These are phyloP conservation scores for Polypterus bichir DNA, from an alignment of 2,113 vertebrate genomes.

Conservation along the genomic window DNA sequence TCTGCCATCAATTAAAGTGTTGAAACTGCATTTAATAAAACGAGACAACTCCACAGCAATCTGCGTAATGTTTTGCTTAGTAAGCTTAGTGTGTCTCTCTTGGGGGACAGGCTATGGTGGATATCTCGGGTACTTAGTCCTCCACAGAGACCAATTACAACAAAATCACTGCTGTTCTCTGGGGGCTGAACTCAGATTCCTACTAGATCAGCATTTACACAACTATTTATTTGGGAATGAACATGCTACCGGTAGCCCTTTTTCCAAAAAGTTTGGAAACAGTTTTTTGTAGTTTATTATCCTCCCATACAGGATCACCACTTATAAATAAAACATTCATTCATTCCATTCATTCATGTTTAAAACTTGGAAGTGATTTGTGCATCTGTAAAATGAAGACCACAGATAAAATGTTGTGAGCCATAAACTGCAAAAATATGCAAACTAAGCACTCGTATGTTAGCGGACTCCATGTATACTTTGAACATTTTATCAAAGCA, in stretches of 20 bases:
- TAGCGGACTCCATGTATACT: too few relatives aligned
- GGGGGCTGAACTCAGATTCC: constrained; percentile 6
- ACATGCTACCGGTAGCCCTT: not conserved
- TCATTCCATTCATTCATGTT: too few relatives aligned
- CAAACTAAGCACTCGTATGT: too few relatives aligned
- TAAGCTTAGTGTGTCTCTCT: constrained; percentile 27
- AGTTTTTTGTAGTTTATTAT: not conserved
- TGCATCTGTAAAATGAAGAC: too few relatives aligned
- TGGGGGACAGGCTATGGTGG: constrained; percentile 45
- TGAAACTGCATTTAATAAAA: constrained; percentile 7
- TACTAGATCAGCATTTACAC: constrained; percentile 5
- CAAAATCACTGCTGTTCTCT: constrained; percentile 51
- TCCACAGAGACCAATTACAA: constrained; percentile 65
- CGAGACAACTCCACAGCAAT: constrained; percentile 21
- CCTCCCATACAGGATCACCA: too few relatives aligned
- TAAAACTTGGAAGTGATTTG: too few relatives aligned
- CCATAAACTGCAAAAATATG: too few relatives aligned
- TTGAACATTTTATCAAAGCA: too few relatives aligned
- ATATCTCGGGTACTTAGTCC: constrained; percentile 56
- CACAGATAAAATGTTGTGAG: too few relatives aligned
- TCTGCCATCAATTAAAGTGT: constrained; percentile 12
- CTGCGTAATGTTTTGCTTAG: constrained; percentile 18
- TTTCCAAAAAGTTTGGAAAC: not conserved
- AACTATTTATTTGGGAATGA: not conserved
- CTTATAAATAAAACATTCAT: too few relatives aligned